Evolutionary conservation across 2,888 invertebrate species (phyloP), one percentile per base, ranked within the genome.

Genomic region (Xanthia togata): DNA sequence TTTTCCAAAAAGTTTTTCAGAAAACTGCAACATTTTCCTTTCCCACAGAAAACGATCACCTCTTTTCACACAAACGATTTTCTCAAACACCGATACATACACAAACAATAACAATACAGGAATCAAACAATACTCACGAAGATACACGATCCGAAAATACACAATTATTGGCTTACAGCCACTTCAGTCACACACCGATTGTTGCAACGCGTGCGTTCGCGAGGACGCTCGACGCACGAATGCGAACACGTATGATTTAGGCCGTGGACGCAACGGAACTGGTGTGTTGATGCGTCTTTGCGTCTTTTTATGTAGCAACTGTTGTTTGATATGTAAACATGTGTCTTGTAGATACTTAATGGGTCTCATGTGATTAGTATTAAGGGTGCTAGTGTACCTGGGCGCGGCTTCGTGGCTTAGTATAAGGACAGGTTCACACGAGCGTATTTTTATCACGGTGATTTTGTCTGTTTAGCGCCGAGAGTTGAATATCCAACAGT

Each of bases 321-420:
- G 20, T 76, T 83, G 77, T 85, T 85, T 85, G 78, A 38, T 55
- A 67, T 73, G 87, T 87, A 85, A 87, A 87, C 87, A 87, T 65
- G 26, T 67, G 70, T 62, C 41, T 65, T 65, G 60, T 63, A 44
- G 60, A 53, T 38, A 55, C 55, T 62, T 76, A 79, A 84, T 81
- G 20, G 41, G 70, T 38, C 76, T 80, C 85, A 80, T 81, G 83
- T 85, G 87, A 82, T 82, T 53, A 53, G 50, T 50, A 50, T 72
- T 75, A 64, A 69, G 67, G 65, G 81, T 64, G 68, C 38, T 47
- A 65, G 55, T 64, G 38, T 26, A 20, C 14, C 73, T 59, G 79
- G 57, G 68, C 79, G 31, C 2, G 31, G 38, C 23, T 50, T 50
- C 31, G 31, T 17, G n/a, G 31, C n/a, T 69, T 31, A 0, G 0